These are phyloP conservation scores for Sphenodon punctatus DNA, from an alignment of 2,797 vertebrate genomes.

Conservation along the genomic window DNA sequence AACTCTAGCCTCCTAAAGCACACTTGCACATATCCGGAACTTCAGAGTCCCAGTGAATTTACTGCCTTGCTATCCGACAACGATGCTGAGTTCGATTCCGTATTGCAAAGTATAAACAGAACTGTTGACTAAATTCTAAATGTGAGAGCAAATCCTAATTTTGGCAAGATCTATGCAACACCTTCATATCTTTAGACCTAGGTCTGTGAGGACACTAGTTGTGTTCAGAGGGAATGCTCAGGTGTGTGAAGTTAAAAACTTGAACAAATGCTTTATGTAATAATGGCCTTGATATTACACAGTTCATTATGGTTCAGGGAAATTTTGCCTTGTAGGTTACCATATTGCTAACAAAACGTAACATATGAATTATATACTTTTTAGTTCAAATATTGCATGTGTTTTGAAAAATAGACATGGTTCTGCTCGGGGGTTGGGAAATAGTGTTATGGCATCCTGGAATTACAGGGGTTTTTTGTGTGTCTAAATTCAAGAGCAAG, in stretches of 20 bases:
- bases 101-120: not conserved
- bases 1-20: no score
- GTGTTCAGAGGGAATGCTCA: constrained; percentile 38
- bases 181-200: constrained; percentile 29
- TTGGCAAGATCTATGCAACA: constrained; percentile 35
- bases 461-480: not conserved
- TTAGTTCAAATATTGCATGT: constrained; percentile 1
- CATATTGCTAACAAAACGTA: constrained; percentile 26
- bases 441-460: not conserved
- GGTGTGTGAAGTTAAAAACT: constrained; percentile 27
- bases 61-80: constrained; percentile 59
- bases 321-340: constrained; percentile 31
- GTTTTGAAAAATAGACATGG: not conserved
- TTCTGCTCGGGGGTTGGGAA: not conserved
- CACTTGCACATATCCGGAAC: no score
- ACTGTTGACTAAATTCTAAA: constrained; percentile 4
- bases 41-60: constrained; percentile 33
- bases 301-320: constrained; percentile 40
- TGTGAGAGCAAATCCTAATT: constrained; percentile 41
- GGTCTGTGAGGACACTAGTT: constrained; percentile 5
- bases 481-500: not conserved
- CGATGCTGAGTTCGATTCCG: constrained; percentile 40
- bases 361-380: constrained; percentile 16
- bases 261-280: constrained; percentile 21
- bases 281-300: constrained; percentile 47